Evolutionary conservation across 2,113 vertebrate genomes (phyloP).

Genomic region (Lepidothrix coronata): DNA sequence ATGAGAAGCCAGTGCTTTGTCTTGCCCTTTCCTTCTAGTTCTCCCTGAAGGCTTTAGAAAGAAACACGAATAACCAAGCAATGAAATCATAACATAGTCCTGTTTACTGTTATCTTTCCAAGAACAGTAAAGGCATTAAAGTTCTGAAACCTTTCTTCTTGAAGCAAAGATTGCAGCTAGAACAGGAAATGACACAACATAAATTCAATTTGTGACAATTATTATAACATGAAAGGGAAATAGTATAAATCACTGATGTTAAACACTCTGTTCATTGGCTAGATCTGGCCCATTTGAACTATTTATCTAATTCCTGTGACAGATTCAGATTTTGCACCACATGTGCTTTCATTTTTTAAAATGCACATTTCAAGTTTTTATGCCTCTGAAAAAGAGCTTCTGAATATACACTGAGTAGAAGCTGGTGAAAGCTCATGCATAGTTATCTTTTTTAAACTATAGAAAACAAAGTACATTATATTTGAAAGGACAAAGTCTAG

Average conservation of each 20-base stretch:
- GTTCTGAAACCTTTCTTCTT: conserved; percentile 60
- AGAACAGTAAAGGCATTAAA: conserved; percentile 63
- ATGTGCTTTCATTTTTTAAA: conserved; percentile 51
- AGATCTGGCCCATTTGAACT: conserved; percentile 46
- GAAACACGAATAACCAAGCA: conserved; percentile 48
- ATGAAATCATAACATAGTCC: conserved; percentile 65
- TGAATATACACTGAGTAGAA: neutral
- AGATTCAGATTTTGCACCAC: conserved; percentile 36
- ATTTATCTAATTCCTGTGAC: conserved; percentile 49
- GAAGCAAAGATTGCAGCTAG: conserved; percentile 56
- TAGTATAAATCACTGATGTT: conserved; percentile 64
- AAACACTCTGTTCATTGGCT: conserved; percentile 47
- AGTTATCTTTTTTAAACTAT: neutral
- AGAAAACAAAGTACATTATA: neutral
- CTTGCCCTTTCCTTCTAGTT: conserved; percentile 3
- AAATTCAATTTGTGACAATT: conserved; percentile 68
- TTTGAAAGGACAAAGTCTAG: neutral
- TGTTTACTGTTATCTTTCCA: conserved; percentile 58
- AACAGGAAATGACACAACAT: conserved; percentile 71
- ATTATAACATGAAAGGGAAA: conserved; percentile 71
- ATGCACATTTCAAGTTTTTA: conserved; percentile 3
- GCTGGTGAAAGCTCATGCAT: neutral
- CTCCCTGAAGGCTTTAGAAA: conserved; percentile 57
- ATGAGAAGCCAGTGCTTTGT: conserved; percentile 30
- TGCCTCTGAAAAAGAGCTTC: conserved; percentile 49